Percentiles rank a stretch among this genome's conserved stretches.
These are phyloP conservation scores for Arvicanthis niloticus DNA, from an alignment of 2,113 vertebrate genomes.

Conservation along the genomic window DNA sequence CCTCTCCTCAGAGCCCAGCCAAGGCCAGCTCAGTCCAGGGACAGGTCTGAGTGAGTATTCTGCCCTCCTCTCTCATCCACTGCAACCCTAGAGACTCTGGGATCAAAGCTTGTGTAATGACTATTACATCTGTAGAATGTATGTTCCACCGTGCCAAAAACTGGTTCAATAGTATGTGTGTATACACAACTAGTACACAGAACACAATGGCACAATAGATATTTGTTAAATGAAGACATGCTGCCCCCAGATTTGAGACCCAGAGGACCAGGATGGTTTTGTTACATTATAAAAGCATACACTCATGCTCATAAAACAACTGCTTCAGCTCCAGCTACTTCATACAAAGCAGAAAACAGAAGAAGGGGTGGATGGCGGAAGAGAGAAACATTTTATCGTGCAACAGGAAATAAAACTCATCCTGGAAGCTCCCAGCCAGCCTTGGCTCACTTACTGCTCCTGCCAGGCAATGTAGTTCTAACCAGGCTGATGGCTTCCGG, in stretches of 20 bases:
- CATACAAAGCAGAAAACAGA: not conserved
- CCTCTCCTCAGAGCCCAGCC: not conserved
- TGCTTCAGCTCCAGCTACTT: not conserved
- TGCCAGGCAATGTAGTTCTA: not conserved
- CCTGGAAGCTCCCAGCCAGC: not conserved
- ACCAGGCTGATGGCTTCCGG: not conserved
- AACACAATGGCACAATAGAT: not conserved
- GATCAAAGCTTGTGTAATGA: not conserved
- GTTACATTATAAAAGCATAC: not conserved
- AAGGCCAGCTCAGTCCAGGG: not conserved
- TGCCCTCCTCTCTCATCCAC: not conserved
- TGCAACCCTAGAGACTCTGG: not conserved
- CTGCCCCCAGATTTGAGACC: not conserved
- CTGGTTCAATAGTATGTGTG: not conserved
- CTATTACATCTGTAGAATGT: not conserved
- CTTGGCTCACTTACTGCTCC: not conserved
- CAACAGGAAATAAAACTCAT: not conserved
- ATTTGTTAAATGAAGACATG: not conserved
- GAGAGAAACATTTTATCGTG: not conserved
- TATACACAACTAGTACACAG: not conserved
- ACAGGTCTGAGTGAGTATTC: not conserved
- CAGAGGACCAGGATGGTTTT: not conserved
- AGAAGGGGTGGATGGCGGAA: not conserved
- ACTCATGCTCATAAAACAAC: constrained; percentile 38
- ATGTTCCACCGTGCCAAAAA: not conserved